Percentiles rank a stretch among this genome's conserved stretches.
These are phyloP conservation scores for Conchocele bisecta DNA, from an alignment of 2,888 invertebrate genomes.

Conservation along the genomic window DNA sequence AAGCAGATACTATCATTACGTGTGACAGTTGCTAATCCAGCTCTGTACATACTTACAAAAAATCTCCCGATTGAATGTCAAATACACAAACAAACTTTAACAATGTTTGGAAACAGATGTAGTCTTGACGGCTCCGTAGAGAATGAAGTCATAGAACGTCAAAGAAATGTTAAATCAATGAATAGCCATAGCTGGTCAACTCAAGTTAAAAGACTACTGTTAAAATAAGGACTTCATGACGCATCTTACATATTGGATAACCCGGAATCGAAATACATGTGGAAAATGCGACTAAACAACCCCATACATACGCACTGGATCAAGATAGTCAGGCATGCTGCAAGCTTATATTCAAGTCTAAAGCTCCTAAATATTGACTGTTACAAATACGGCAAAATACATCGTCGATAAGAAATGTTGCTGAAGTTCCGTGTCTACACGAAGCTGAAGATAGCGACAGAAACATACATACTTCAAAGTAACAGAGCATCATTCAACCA, in stretches of 20 bases:
- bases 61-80: background rate
- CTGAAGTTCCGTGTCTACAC: background rate
- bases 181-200: background rate
- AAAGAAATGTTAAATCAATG: background rate
- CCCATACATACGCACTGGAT: background rate
- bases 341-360: background rate
- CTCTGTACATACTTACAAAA: background rate
- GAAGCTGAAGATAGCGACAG: background rate
- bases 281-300: background rate
- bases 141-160: background rate
- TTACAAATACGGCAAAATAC: background rate
- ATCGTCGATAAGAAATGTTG: background rate
- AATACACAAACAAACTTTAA: background rate
- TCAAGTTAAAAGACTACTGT: background rate
- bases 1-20: background rate
- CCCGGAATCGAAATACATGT: background rate
- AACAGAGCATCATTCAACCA: conserved; percentile 8
- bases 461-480: conserved; percentile 7
- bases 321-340: background rate
- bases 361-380: background rate
- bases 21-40: conserved; percentile 3
- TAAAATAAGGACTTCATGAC: background rate
- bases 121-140: background rate
- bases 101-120: background rate
- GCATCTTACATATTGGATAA: background rate